These are phyloP conservation scores for Micropoecilia bifurca DNA, from an alignment of 2,797 vertebrate species.

Conservation along the genomic window DNA sequence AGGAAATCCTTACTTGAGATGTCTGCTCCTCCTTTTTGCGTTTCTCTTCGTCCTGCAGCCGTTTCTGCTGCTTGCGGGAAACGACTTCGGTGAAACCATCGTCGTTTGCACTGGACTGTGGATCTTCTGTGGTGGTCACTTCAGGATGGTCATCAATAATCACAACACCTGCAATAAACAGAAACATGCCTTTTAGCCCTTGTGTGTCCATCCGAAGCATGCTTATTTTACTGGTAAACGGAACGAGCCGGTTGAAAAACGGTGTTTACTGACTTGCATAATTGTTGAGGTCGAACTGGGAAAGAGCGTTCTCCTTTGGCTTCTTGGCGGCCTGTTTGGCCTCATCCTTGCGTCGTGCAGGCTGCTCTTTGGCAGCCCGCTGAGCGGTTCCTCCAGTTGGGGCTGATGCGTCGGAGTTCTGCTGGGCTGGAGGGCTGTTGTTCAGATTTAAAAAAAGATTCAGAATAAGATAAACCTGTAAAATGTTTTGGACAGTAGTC, in stretches of 20 bases:
- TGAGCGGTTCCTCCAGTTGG: constrained; percentile 72
- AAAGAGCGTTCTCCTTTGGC: constrained; percentile 95
- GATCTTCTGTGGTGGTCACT: constrained; percentile 96
- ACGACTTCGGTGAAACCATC: constrained; percentile 99
- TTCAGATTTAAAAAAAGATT: constrained; percentile 8
- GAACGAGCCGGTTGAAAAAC: neutral
- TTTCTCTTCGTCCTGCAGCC: constrained; percentile 96
- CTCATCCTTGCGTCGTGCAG: constrained; percentile 91
- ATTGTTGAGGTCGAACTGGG: constrained; percentile 99
- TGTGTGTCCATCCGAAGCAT: neutral
- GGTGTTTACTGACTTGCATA: constrained; percentile 91
- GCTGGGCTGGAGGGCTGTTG: constrained; percentile 74
- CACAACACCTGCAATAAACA: constrained; percentile 88
- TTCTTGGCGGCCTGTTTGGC: constrained; percentile 91
- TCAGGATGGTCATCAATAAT: constrained; percentile 99
- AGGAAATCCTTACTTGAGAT: constrained; percentile 83
- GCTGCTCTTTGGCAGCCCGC: constrained; percentile 85
- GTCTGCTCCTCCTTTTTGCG: constrained; percentile 98
- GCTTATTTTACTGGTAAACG: neutral
- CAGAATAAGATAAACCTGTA: neutral
- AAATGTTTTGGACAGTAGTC: neutral
- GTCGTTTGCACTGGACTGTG: constrained; percentile 92
- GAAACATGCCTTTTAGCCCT: constrained; percentile 5
- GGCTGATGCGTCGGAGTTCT: constrained; percentile 77
- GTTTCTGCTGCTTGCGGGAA: constrained; percentile 98